Conservation (phyloP, 2,888 invertebrate species). For the Mimachlamys varia region DNA sequence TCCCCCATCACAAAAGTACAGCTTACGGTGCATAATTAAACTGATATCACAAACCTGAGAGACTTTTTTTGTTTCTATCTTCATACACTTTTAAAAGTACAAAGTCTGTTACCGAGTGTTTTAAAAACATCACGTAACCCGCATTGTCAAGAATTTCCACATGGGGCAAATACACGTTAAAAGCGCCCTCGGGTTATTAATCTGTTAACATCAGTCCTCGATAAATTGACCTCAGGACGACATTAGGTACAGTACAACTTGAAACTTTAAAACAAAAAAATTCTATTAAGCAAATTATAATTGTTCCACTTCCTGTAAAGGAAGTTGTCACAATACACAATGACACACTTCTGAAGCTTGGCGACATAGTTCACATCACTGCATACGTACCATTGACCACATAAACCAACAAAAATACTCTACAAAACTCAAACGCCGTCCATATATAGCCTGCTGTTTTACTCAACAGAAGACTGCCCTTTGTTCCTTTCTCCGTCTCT, state of each 20-base stretch:
- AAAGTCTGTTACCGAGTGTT: slow-evolving; percentile 13
- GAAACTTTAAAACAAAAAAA: slow-evolving; percentile 34
- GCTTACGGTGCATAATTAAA: neutral
- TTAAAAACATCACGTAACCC: slow-evolving; percentile 18
- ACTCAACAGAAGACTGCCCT: neutral
- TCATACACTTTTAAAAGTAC: neutral
- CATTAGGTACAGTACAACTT: slow-evolving; percentile 27
- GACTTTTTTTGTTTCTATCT: neutral
- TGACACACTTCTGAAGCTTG: neutral
- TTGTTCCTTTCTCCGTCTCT: neutral
- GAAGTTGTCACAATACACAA: slow-evolving; percentile 27
- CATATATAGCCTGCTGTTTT: neutral
- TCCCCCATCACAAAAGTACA: neutral
- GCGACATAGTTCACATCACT: slow-evolving; percentile 26
- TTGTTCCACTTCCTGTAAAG: slow-evolving; percentile 9
- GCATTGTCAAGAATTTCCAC: slow-evolving; percentile 8
- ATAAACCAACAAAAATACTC: slow-evolving; percentile 4
- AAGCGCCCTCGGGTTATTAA: neutral
- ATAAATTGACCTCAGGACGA: neutral
- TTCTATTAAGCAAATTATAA: slow-evolving; percentile 36
- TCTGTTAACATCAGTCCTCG: slow-evolving; percentile 14
- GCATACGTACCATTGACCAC: neutral
- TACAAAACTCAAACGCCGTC: neutral
- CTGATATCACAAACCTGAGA: neutral
- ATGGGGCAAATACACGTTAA: neutral